Evolutionary conservation across 2,888 invertebrate genomes (phyloP).

Genomic region (Psococerastis gibbosa): DNA sequence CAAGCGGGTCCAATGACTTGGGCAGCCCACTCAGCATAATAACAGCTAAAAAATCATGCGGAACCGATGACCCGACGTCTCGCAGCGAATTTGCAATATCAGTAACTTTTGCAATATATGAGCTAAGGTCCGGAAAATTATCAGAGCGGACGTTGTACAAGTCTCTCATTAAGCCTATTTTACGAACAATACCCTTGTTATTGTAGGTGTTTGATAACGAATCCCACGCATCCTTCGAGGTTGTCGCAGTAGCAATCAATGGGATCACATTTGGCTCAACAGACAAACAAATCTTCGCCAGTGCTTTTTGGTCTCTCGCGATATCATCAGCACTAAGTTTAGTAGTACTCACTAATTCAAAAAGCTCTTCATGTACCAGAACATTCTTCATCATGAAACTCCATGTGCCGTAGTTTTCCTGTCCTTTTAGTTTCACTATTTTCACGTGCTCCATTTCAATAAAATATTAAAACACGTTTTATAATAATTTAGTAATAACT

Average conservation of each 20-base stretch:
- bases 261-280: neutral
- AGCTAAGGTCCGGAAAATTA: neutral
- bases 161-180: neutral
- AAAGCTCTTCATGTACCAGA: neutral
- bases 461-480: too few relatives aligned
- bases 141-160: neutral
- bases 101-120: neutral
- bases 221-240: neutral
- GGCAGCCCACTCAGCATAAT: neutral
- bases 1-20: neutral
- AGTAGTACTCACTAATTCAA: neutral
- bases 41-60: neutral
- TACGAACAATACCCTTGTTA: neutral
- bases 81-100: neutral
- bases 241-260: neutral
- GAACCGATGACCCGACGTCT: neutral
- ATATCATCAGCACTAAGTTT: neutral
- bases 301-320: neutral
- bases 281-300: neutral
- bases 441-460: too few relatives aligned
- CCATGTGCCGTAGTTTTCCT: neutral
- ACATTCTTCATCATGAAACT: neutral
- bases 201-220: neutral
- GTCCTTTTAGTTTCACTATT: too few relatives aligned
- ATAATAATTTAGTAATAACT: too few relatives aligned